Percentiles rank a stretch among this genome's conserved stretches.
These are phyloP conservation scores for Drosophila gunungcola DNA, from an alignment of 1,140 invertebrate genomes.

Conservation along the genomic window DNA sequence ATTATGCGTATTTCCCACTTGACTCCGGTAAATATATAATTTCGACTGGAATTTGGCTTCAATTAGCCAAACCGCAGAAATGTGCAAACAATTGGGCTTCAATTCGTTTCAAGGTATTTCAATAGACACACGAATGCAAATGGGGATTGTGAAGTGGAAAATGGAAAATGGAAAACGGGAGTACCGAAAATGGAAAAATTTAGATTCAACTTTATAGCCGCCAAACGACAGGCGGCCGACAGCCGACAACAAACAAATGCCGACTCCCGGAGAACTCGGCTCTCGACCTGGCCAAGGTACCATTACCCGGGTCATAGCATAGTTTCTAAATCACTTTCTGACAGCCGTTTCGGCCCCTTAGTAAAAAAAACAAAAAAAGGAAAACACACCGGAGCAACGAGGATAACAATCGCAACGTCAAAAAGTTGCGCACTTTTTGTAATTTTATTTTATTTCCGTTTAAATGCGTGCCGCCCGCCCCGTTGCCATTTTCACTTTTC, in stretches of 20 bases:
- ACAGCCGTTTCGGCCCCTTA: constrained; percentile 60
- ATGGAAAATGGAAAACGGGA: not conserved
- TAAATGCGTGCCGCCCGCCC: constrained; percentile 66
- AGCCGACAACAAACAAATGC: constrained; percentile 65
- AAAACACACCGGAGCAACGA: constrained; percentile 36
- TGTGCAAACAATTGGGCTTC: constrained; percentile 58
- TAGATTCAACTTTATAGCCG: constrained; percentile 76
- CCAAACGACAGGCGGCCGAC: constrained; percentile 49
- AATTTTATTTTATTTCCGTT: constrained; percentile 82
- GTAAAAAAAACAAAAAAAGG: constrained; percentile 6
- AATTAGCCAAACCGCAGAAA: constrained; percentile 39
- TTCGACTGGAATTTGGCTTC: constrained; percentile 28
- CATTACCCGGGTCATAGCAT: constrained; percentile 50
- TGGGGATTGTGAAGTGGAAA: no score
- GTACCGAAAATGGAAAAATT: constrained; percentile 59
- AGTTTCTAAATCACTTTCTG: constrained; percentile 81
- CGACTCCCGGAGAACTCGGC: constrained; percentile 9
- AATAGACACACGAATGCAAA: constrained; percentile 33
- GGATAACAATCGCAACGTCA: constrained; percentile 80
- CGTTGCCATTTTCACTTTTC: constrained; percentile 18
- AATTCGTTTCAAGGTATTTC: constrained; percentile 60
- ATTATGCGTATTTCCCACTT: constrained; percentile 19
- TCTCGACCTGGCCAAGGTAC: constrained; percentile 37
- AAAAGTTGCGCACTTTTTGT: constrained; percentile 82
- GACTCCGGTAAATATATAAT: not conserved